Conservation (phyloP, 2,797 vertebrate genomes). For the Lutjanus campechanus region DNA sequence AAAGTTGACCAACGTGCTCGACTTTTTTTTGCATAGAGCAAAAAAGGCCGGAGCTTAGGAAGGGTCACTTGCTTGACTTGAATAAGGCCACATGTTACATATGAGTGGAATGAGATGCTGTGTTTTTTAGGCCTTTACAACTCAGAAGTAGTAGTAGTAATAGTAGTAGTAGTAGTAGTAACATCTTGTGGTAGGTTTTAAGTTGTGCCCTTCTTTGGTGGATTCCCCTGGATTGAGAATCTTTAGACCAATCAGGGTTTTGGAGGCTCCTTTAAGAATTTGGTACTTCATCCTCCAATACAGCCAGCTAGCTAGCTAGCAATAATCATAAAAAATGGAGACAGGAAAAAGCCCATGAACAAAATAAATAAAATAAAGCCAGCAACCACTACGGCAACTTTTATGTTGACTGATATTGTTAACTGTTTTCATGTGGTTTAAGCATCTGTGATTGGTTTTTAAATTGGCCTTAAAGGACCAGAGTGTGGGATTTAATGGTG, state of each 20-base stretch:
- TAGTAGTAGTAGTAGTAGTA: no score
- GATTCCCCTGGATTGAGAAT: background rate
- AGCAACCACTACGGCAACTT: no score
- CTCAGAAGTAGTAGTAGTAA: no score
- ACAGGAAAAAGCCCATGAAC: background rate
- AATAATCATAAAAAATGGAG: background rate
- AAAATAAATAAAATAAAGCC: background rate
- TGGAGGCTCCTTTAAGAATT: background rate
- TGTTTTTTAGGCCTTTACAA: no score
- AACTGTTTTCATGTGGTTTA: background rate
- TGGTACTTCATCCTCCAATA: background rate
- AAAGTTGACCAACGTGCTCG: no score
- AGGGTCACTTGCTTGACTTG: no score
- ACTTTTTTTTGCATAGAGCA: no score
- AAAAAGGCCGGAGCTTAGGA: no score
- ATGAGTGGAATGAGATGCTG: background rate
- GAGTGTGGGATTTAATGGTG: no score
- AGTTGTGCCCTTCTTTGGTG: background rate
- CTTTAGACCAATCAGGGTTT: background rate
- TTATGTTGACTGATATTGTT: background rate
- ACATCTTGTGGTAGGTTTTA: background rate
- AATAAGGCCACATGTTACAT: no score
- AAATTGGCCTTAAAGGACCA: background rate
- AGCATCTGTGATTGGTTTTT: background rate
- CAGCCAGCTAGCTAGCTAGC: background rate